These are phyloP conservation scores for Coracopsis vasa DNA, from an alignment of 2,113 vertebrate genomes.

Conservation along the genomic window DNA sequence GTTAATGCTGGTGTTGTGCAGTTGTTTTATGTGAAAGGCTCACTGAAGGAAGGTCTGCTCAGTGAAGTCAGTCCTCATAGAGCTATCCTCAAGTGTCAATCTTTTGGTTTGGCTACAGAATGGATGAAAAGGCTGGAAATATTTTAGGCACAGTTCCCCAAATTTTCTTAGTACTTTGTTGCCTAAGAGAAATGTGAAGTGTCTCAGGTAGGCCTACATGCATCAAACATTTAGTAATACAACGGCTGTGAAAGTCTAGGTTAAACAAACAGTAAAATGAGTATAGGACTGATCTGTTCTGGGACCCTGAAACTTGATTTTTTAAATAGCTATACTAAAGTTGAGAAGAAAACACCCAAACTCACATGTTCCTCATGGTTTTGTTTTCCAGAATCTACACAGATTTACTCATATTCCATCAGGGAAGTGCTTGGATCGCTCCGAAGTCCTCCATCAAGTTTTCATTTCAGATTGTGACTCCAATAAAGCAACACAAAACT, in stretches of 20 bases:
- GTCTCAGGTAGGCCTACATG: background rate
- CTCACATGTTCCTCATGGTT: background rate
- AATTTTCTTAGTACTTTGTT: background rate
- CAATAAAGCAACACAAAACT: slow-evolving; percentile 89
- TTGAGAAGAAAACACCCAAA: background rate
- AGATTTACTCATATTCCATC: slow-evolving; percentile 86
- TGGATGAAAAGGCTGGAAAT: background rate
- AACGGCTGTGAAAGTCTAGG: background rate
- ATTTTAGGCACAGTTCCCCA: background rate
- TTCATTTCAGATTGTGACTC: slow-evolving; percentile 91
- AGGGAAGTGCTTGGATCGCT: slow-evolving; percentile 94
- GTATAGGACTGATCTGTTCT: background rate
- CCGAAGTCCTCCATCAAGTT: slow-evolving; percentile 92
- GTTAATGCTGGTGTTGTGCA: background rate
- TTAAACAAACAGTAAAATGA: background rate
- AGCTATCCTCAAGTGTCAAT: background rate
- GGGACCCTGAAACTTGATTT: background rate
- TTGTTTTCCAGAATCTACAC: slow-evolving; percentile 83
- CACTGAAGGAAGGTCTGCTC: background rate
- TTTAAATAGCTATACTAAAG: background rate
- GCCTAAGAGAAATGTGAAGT: background rate
- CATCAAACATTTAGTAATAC: background rate
- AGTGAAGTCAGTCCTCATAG: background rate
- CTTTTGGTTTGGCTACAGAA: background rate
- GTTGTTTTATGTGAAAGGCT: background rate